Percentiles rank a stretch among this genome's conserved stretches.
These are phyloP conservation scores for Vulpes lagopus DNA, from an alignment of 2,113 vertebrate genomes.

Conservation along the genomic window DNA sequence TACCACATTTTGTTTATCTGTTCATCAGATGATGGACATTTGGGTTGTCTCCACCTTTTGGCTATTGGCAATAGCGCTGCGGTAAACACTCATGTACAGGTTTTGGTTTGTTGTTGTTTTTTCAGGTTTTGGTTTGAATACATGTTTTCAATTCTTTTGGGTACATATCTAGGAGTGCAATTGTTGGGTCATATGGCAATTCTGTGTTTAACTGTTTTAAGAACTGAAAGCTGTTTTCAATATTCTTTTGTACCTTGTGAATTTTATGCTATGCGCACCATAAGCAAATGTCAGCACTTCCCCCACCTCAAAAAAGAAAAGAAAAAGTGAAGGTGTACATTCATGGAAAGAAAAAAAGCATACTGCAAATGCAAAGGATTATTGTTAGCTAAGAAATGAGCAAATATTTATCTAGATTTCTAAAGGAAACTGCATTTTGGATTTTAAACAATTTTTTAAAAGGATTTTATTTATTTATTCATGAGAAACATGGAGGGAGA, in stretches of 20 bases:
- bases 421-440: constrained; percentile 47
- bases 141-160: background rate
- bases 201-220: background rate
- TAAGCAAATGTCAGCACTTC: background rate
- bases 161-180: background rate
- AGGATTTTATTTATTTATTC: too few relatives aligned
- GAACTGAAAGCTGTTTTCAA: background rate
- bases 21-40: background rate
- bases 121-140: background rate
- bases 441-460: background rate
- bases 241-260: background rate
- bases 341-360: background rate
- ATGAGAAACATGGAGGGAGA: too few relatives aligned
- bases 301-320: background rate
- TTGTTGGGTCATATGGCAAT: background rate
- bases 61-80: background rate
- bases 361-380: background rate
- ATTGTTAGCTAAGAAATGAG: constrained; percentile 8
- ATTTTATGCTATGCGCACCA: background rate
- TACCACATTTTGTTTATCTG: background rate
- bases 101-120: background rate
- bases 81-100: background rate
- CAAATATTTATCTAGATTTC: constrained; percentile 36
- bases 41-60: background rate
- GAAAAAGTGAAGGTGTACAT: background rate